Evolutionary conservation across 92 coral and sea anemone genomes (phyloP).

Genomic region (Phymanthus crucifer): DNA sequence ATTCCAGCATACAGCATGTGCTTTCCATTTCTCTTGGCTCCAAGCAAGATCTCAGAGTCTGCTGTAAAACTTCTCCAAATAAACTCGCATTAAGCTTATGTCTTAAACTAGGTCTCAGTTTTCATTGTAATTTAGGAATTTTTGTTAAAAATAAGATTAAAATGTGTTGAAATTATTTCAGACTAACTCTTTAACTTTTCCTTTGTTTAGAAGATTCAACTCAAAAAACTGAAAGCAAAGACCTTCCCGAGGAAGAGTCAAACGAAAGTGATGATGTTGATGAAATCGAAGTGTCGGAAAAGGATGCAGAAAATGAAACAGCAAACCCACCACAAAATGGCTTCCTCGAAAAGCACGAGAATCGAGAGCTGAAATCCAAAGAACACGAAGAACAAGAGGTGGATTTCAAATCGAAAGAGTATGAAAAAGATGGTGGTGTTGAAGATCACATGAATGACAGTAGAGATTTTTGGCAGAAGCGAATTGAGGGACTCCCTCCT

Average conservation of each 20-base stretch:
- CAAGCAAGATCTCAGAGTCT: too few relatives aligned
- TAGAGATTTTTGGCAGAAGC: conserved; percentile 66
- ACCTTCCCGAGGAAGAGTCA: background rate
- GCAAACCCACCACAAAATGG: background rate
- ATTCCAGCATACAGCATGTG: too few relatives aligned
- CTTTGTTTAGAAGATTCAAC: conserved; percentile 19
- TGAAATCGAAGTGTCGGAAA: background rate
- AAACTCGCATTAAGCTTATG: too few relatives aligned
- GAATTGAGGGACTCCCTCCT: conserved; percentile 71
- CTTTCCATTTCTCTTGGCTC: too few relatives aligned
- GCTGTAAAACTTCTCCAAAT: too few relatives aligned
- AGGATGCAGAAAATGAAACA: background rate
- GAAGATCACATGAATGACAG: conserved; percentile 17
- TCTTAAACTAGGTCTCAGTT: too few relatives aligned
- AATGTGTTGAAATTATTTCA: background rate
- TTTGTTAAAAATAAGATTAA: background rate
- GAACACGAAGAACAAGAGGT: background rate
- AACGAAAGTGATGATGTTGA: conserved; percentile 17
- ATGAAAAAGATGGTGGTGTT: background rate
- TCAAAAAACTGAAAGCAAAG: conserved; percentile 17
- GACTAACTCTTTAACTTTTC: background rate
- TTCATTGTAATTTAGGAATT: too few relatives aligned
- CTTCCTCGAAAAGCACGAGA: background rate
- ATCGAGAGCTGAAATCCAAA: background rate
- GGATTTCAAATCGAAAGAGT: background rate